Conservation (phyloP, 2,113 vertebrate genomes). For the Prolemur simus region DNA sequence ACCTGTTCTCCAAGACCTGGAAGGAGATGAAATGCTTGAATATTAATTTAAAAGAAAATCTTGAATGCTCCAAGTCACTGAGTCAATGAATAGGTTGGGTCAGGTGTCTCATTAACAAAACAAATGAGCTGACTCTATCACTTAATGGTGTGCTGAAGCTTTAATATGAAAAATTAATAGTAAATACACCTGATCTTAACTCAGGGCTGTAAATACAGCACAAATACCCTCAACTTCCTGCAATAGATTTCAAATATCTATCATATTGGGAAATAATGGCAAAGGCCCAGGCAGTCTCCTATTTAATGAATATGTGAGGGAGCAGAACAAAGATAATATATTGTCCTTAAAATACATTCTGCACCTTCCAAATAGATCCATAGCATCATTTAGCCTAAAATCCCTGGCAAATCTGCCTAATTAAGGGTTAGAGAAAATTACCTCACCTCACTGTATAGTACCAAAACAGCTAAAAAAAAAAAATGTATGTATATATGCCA, state of each 20-base stretch:
- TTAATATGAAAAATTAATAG: conserved; percentile 40
- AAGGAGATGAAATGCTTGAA: not conserved
- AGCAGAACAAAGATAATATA: conserved; percentile 36
- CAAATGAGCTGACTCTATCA: not conserved
- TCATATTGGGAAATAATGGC: conserved; percentile 24
- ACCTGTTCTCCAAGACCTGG: not conserved
- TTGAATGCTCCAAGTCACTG: conserved; percentile 3
- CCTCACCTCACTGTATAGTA: not conserved
- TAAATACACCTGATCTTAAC: conserved; percentile 29
- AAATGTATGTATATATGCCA: not conserved
- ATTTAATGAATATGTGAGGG: not conserved
- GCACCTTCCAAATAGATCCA: conserved; percentile 18
- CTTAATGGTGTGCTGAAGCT: not conserved
- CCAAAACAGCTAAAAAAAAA: not conserved
- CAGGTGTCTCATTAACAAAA: conserved; percentile 36
- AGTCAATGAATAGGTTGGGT: not conserved
- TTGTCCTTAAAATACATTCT: conserved; percentile 48
- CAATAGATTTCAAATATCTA: conserved; percentile 38
- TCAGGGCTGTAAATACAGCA: not conserved
- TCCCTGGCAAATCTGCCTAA: not conserved
- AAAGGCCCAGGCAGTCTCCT: conserved; percentile 8
- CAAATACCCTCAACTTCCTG: conserved; percentile 30
- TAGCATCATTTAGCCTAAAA: conserved; percentile 32
- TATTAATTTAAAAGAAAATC: not conserved
- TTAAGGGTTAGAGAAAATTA: not conserved